phyloP scores from a whole-genome alignment of 1,140 invertebrate species.

The Notospermus geniculatus region DNA sequence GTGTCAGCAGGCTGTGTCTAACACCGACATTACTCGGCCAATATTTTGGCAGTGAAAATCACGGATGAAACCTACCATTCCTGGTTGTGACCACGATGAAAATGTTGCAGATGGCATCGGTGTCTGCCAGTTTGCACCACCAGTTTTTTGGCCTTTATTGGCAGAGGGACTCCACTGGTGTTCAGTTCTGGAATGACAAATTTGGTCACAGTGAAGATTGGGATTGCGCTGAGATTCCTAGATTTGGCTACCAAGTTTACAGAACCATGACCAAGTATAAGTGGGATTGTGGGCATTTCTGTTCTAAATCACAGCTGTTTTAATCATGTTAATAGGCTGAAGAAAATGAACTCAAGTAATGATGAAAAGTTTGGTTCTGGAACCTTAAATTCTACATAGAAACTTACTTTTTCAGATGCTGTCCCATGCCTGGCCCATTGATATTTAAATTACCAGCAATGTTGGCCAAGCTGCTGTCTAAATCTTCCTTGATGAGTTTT shows the following conservation, averaged over 20 bases:
- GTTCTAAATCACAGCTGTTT: background rate
- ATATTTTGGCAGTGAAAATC: too few relatives aligned
- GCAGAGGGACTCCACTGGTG: constrained; percentile 51
- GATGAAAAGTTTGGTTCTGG: background rate
- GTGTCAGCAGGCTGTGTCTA: too few relatives aligned
- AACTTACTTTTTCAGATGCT: constrained; percentile 68
- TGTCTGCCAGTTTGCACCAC: constrained; percentile 42
- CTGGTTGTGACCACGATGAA: constrained; percentile 19
- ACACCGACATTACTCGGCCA: too few relatives aligned
- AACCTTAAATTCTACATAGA: background rate
- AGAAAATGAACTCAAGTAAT: background rate
- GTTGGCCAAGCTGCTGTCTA: constrained; percentile 86
- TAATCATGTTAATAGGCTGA: background rate
- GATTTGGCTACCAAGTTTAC: background rate
- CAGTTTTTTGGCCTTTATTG: constrained; percentile 41
- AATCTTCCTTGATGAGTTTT: constrained; percentile 79
- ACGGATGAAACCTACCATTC: background rate
- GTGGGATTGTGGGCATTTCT: background rate
- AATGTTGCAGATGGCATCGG: constrained; percentile 24
- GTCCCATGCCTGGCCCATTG: constrained; percentile 74
- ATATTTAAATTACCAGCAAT: constrained; percentile 89
- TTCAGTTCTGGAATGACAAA: constrained; percentile 31
- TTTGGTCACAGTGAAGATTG: background rate
- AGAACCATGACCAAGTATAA: background rate
- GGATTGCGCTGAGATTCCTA: background rate